Base-by-base conservation (phyloP, 2,797 vertebrate species). In the Schizopygopsis pylzovi region DNA sequence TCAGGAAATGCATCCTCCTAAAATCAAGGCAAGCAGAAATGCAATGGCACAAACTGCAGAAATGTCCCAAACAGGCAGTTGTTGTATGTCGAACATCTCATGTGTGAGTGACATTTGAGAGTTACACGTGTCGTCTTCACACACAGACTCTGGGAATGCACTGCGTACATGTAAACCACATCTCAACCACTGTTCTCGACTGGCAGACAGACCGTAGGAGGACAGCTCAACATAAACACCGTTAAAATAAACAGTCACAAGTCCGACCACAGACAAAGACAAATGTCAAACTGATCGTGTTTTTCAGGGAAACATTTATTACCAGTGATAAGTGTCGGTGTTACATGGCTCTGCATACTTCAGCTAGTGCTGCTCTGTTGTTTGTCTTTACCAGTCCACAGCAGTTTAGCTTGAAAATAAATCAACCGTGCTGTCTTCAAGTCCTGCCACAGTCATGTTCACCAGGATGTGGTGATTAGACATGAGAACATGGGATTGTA, bases 261-360 rank as follows among this genome's bases (percentile, higher is more conserved):
- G 37, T 77, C 47, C 25, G 28, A 89, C 88, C 89, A 87, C 88
- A 88, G 76, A 89, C 86, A 75, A 45, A 90, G 61, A 88, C 89
- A 89, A 86, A 89, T 87, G 87, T 90, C 87, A 89, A 79, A 47
- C 61, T 28, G 81, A 86, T 78, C 13, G 28, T 83, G 79, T 88
- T 87, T 87, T 82, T 86, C 70, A 85, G 63, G 71, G 87, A 83
- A 84, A 87, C 86, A 83, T 90, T 90, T 90, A 90, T 88, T 90
- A 59, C 54, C 39, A 84, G 65, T 70, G 76, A 85, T 87, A 81
- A 86, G 67, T 11, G 41, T 82, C 18, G 2, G 0, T 47, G 71
- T 85, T 71, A 88, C 82, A 89, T 65, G 43, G 33, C 59, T 49
- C 28, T 67, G 45, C 49, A 67, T 8, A 28, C 47, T 81, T 68